Conservation (phyloP, 2,888 invertebrate genomes). For the Leptogaster cylindrica region DNA sequence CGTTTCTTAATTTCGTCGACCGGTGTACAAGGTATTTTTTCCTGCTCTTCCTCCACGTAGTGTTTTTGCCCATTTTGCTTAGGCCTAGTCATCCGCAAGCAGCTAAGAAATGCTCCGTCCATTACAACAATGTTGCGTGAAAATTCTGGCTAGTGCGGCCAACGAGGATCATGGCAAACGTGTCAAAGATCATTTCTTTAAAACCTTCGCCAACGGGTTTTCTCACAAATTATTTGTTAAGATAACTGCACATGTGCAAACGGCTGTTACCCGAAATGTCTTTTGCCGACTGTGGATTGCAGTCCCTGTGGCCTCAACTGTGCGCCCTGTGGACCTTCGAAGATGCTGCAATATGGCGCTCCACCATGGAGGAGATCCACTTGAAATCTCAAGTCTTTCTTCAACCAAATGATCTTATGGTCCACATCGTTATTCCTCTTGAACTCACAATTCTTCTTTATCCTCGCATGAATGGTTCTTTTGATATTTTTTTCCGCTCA, state of each 20-base stretch:
- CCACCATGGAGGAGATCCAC: too few relatives aligned
- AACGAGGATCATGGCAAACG: not conserved
- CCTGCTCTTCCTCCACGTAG: not conserved
- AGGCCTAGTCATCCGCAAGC: too few relatives aligned
- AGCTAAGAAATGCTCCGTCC: not conserved
- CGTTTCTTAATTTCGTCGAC: slow-evolving; percentile 8
- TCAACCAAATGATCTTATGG: slow-evolving; percentile 12
- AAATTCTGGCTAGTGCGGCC: slow-evolving; percentile 11
- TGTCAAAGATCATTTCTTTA: slow-evolving; percentile 17
- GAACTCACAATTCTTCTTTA: not conserved
- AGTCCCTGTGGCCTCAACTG: too few relatives aligned
- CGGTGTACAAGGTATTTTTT: not conserved
- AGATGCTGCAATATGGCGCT: too few relatives aligned
- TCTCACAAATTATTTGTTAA: slow-evolving; percentile 30
- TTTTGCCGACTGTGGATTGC: not conserved
- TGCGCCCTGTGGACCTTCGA: too few relatives aligned
- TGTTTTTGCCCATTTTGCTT: too few relatives aligned
- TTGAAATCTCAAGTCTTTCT: too few relatives aligned
- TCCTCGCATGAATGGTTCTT: not conserved
- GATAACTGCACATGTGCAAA: slow-evolving; percentile 19
- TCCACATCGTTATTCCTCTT: slow-evolving; percentile 5
- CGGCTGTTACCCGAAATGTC: slow-evolving; percentile 6
- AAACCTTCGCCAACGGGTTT: slow-evolving; percentile 3
- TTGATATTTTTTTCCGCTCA: not conserved
- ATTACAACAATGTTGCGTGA: slow-evolving; percentile 9